Conservation (phyloP, 2,113 vertebrate genomes). For the Sander lucioperca region DNA sequence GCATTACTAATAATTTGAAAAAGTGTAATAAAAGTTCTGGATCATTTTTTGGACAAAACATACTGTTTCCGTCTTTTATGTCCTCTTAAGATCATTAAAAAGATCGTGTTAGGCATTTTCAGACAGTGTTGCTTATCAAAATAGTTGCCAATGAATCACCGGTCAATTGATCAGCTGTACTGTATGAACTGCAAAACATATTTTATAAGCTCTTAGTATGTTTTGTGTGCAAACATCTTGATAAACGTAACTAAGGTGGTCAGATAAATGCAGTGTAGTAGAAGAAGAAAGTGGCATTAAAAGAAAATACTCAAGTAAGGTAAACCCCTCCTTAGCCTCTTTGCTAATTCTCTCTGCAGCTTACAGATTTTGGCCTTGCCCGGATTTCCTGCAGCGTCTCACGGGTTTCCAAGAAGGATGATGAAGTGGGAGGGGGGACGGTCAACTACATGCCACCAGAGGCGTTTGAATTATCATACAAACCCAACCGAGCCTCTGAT, state of each 20-base stretch:
- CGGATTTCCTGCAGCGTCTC: slow-evolving; percentile 68
- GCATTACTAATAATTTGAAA: background rate
- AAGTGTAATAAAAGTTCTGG: background rate
- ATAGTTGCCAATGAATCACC: background rate
- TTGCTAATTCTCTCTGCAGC: slow-evolving; percentile 63
- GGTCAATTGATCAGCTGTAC: background rate
- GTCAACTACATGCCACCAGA: slow-evolving; percentile 87
- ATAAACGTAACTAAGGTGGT: too few relatives aligned
- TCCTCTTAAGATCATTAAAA: background rate
- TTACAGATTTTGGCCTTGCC: slow-evolving; percentile 90
- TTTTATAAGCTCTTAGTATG: too few relatives aligned
- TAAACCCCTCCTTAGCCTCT: background rate
- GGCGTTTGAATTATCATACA: slow-evolving; percentile 74
- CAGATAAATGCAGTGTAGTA: too few relatives aligned
- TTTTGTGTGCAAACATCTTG: too few relatives aligned
- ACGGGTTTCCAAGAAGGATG: background rate
- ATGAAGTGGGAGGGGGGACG: slow-evolving; percentile 73
- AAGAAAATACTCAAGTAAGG: too few relatives aligned
- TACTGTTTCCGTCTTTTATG: background rate
- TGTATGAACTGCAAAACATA: background rate
- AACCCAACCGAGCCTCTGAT: slow-evolving; percentile 78
- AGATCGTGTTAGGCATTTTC: background rate
- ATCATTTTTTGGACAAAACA: background rate
- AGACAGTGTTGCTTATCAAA: background rate
- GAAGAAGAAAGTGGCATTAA: too few relatives aligned